Evolutionary conservation across 2,113 vertebrate genomes (phyloP).

Genomic region (Rattus rattus): DNA sequence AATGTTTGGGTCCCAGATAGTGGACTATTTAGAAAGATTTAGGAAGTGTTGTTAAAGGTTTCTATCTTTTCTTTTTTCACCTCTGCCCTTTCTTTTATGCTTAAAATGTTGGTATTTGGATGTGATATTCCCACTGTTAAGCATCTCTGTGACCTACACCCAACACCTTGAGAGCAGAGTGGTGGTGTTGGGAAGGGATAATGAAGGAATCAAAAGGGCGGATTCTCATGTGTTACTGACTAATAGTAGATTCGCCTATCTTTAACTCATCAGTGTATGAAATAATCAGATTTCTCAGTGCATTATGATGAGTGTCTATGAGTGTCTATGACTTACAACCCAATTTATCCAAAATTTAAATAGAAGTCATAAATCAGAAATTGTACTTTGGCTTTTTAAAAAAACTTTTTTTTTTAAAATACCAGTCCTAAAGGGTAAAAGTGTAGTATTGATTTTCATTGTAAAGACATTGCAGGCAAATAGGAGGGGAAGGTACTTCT

Average conservation of each 20-base stretch:
- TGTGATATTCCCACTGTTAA: not conserved
- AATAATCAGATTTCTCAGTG: not conserved
- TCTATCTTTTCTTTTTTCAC: not conserved
- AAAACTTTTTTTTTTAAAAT: not conserved
- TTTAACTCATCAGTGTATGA: not conserved
- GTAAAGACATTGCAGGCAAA: not conserved
- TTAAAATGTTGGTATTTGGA: not conserved
- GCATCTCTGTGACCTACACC: not conserved
- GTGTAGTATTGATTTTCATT: conserved; percentile 41
- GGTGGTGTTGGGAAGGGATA: not conserved
- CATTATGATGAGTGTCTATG: not conserved
- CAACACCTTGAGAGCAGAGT: not conserved
- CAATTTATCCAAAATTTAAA: conserved; percentile 20
- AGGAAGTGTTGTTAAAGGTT: not conserved
- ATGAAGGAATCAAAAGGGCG: not conserved
- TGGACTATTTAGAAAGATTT: not conserved
- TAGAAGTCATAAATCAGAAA: not conserved
- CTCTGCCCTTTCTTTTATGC: not conserved
- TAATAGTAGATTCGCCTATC: not conserved
- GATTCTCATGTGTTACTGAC: not conserved
- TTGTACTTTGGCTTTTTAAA: not conserved
- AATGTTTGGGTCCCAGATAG: not conserved
- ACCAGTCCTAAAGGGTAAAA: not conserved
- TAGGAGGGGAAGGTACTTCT: not conserved
- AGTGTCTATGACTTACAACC: not conserved